Evolutionary conservation across 92 coral and sea anemone genomes (phyloP).

Genomic region (Porites lobata): DNA sequence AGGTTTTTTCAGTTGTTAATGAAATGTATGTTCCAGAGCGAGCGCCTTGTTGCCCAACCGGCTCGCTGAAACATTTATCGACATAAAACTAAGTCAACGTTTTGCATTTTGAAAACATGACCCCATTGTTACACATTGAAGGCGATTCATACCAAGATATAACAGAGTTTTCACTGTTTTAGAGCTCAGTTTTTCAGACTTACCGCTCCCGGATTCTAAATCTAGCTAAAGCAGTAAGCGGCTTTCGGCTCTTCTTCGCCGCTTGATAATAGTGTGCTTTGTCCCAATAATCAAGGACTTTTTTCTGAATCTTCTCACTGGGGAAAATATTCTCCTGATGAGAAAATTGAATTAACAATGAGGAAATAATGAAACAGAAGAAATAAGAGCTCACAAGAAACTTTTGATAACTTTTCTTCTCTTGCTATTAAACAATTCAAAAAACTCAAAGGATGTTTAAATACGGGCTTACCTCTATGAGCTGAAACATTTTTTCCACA

Average conservation of each 20-base stretch:
- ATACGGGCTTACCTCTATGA: constrained; percentile 18
- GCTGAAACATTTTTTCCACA: constrained; percentile 40
- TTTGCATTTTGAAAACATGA: neutral
- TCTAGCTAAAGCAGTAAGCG: constrained; percentile 44
- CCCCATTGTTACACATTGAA: neutral
- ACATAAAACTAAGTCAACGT: no score
- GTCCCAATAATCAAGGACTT: constrained; percentile 33
- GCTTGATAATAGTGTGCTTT: constrained; percentile 32
- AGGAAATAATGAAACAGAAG: neutral
- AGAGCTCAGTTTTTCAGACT: neutral
- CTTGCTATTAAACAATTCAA: no score
- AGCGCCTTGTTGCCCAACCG: neutral
- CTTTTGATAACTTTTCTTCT: neutral
- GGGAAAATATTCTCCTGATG: constrained; percentile 31
- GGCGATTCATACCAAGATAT: neutral
- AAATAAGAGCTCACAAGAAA: neutral
- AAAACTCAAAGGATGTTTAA: no score
- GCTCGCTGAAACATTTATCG: neutral
- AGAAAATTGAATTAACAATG: neutral
- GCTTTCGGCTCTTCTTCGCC: constrained; percentile 21
- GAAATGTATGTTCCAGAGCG: neutral
- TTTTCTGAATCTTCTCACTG: constrained; percentile 10
- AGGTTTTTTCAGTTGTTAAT: no score
- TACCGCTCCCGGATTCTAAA: constrained; percentile 45
- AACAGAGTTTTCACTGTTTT: no score